A percentile compares a stretch with the other conserved stretches of the same genome.
Conservation (phyloP, 2,113 vertebrate species). For the Pseudopipra pipra region DNA sequence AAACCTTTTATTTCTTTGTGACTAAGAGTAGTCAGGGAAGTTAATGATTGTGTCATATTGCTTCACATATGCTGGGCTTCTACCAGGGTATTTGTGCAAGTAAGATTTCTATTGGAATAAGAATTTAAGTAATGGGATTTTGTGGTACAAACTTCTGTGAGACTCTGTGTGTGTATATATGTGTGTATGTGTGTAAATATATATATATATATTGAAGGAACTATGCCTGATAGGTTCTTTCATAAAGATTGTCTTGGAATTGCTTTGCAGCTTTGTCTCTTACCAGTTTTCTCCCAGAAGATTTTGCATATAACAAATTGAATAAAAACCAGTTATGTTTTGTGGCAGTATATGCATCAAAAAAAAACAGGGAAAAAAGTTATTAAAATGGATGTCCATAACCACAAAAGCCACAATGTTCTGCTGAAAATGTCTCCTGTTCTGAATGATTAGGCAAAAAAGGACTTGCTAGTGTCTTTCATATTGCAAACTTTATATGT, state of each 20-base stretch:
- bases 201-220: neutral
- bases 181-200: fast-evolving
- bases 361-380: neutral
- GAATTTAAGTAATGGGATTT: neutral
- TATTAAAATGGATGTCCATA: neutral
- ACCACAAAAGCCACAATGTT: neutral
- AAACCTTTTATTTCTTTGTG: neutral
- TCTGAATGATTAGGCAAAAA: neutral
- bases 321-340: neutral
- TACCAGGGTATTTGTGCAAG: neutral
- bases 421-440: neutral
- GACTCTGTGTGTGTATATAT: fast-evolving
- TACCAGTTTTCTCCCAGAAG: neutral
- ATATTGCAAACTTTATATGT: neutral
- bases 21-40: neutral
- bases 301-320: neutral
- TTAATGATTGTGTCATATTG: neutral
- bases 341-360: neutral
- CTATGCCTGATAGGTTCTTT: neutral
- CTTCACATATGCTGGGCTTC: neutral
- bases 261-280: neutral
- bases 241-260: neutral
- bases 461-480: neutral
- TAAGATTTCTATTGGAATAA: neutral
- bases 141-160: neutral